These are phyloP conservation scores for Lasioglossum zephyrum DNA, from an alignment of 2,888 invertebrate genomes.

Conservation along the genomic window DNA sequence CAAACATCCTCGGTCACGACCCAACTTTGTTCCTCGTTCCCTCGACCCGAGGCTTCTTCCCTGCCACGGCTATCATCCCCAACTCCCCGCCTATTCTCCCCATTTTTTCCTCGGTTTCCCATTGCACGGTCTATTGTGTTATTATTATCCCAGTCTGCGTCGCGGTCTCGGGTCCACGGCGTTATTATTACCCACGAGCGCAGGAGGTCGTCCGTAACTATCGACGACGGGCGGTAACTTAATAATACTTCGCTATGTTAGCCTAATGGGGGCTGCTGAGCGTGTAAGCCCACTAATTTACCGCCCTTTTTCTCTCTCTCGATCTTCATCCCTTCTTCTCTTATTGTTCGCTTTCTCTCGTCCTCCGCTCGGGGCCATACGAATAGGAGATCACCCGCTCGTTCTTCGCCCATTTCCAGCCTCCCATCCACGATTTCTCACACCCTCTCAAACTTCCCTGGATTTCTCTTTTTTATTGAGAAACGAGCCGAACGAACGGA, in stretches of 20 bases:
- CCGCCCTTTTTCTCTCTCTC: slow-evolving; percentile 55
- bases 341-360: slow-evolving; percentile 33
- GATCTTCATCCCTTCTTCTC: slow-evolving; percentile 26
- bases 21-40: slow-evolving; percentile 18
- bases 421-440: slow-evolving; percentile 6
- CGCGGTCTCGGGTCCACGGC: slow-evolving; percentile 59
- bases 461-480: slow-evolving; percentile 60
- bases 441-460: neutral
- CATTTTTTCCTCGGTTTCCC: slow-evolving; percentile 57
- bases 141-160: slow-evolving; percentile 69
- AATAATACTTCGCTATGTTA: slow-evolving; percentile 80
- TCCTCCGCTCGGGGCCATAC: neutral
- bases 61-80: slow-evolving; percentile 36
- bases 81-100: slow-evolving; percentile 26
- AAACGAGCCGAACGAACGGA: slow-evolving; percentile 58
- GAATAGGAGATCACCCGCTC: slow-evolving; percentile 19
- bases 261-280: slow-evolving; percentile 79
- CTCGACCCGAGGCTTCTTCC: slow-evolving; percentile 18
- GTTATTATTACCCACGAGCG: slow-evolving; percentile 76
- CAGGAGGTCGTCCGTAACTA: slow-evolving; percentile 77
- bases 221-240: slow-evolving; percentile 77
- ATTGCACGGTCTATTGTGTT: slow-evolving; percentile 69
- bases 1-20: slow-evolving; percentile 41
- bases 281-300: slow-evolving; percentile 81
- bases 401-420: slow-evolving; percentile 35